phyloP scores from a whole-genome alignment of 2,113 vertebrate species.

The Coptodon bakossiorum region DNA sequence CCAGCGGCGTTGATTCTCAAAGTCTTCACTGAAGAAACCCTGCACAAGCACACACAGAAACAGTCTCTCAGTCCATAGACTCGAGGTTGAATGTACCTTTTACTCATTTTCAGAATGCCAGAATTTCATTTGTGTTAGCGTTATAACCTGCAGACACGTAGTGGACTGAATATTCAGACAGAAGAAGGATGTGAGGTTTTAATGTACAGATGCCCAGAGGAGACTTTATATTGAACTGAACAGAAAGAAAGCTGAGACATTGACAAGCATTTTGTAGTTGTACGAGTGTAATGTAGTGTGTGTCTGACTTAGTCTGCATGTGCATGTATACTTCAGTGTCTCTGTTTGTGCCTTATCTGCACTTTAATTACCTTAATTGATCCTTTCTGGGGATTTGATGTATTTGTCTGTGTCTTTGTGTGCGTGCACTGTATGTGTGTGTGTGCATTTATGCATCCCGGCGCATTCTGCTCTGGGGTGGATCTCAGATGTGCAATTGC shows the following conservation, averaged over 20 bases:
- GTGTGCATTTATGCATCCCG: neutral
- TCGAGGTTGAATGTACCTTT: neutral
- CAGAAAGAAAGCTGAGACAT: neutral
- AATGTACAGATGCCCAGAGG: neutral
- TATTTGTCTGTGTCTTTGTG: neutral
- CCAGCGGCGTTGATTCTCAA: conserved; percentile 16
- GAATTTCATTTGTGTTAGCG: neutral
- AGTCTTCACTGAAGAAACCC: neutral
- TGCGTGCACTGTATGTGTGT: neutral
- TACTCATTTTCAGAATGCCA: neutral
- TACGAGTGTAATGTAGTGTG: neutral
- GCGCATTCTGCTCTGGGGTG: neutral
- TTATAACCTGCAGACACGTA: neutral
- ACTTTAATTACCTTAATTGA: neutral
- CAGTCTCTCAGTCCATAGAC: neutral
- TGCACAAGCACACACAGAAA: neutral
- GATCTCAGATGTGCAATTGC: conserved; percentile 1
- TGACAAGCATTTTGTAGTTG: neutral
- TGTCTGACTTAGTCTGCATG: neutral
- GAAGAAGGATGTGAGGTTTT: neutral
- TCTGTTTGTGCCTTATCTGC: neutral
- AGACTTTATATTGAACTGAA: neutral
- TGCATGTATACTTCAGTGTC: neutral
- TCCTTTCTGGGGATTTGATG: neutral
- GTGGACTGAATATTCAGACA: neutral